Conservation (phyloP, 2,888 invertebrate genomes). For the Tinea semifulvella region DNA sequence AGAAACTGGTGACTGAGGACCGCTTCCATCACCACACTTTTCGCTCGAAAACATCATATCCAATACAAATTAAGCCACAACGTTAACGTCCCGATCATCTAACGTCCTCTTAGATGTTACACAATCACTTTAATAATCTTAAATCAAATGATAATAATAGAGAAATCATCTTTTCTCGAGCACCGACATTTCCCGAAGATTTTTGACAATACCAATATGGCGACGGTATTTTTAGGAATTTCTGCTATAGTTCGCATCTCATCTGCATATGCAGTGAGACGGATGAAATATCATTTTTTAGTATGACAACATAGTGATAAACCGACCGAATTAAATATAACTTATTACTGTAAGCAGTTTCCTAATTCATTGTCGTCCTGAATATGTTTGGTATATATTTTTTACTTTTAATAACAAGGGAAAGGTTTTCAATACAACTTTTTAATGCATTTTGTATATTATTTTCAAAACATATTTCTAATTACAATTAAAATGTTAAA, state of each 20-base stretch:
- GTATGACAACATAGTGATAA: neutral
- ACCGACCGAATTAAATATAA: neutral
- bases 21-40: slow-evolving; percentile 47
- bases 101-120: slow-evolving; percentile 46
- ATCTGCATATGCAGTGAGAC: neutral
- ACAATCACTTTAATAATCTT: slow-evolving; percentile 43
- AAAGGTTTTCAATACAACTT: too few species aligned
- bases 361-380: neutral
- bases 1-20: slow-evolving; percentile 37
- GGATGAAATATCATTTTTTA: neutral
- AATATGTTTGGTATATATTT: too few species aligned
- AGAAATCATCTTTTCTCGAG: slow-evolving; percentile 59
- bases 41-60: slow-evolving; percentile 61
- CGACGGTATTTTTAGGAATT: slow-evolving; percentile 61
- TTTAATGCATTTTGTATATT: too few species aligned
- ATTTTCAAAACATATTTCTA: too few species aligned
- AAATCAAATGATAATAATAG: slow-evolving; percentile 41
- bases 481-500: too few species aligned
- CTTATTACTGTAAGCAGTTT: neutral
- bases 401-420: too few species aligned
- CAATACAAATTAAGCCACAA: slow-evolving; percentile 35
- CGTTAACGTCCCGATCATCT: slow-evolving; percentile 52
- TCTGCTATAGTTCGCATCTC: neutral
- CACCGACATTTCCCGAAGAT: slow-evolving; percentile 49
- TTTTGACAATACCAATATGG: slow-evolving; percentile 69